A percentile compares a stretch with the other conserved stretches of the same genome.
These are phyloP conservation scores for Callipepla squamata DNA, from an alignment of 2,113 vertebrate species.

Conservation along the genomic window DNA sequence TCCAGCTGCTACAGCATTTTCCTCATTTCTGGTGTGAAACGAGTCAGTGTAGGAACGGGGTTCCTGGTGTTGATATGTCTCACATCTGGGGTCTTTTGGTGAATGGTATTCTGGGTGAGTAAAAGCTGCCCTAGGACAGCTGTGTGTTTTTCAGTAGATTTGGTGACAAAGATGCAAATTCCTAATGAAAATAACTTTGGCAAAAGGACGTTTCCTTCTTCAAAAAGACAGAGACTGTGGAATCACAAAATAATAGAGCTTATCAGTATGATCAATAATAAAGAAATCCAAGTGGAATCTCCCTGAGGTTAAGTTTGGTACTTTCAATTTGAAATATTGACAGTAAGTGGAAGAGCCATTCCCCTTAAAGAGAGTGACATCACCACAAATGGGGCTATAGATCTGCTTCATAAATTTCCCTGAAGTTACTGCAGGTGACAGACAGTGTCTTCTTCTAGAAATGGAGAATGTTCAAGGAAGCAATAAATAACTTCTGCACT, in stretches of 20 bases:
- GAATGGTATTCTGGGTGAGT: neutral
- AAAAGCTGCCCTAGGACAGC: neutral
- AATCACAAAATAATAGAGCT: neutral
- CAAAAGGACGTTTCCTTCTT: neutral
- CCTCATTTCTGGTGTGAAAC: conserved; percentile 38
- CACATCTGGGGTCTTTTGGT: neutral
- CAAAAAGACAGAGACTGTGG: neutral
- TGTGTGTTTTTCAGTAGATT: neutral
- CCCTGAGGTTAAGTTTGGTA: conserved; percentile 10
- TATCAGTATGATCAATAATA: neutral
- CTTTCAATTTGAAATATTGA: conserved; percentile 54
- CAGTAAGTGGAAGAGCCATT: conserved; percentile 49
- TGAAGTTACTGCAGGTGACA: conserved; percentile 49
- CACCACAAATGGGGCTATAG: conserved; percentile 55
- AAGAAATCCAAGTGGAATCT: conserved; percentile 15
- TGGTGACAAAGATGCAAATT: neutral
- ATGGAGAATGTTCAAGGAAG: conserved; percentile 8
- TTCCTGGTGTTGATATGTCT: neutral
- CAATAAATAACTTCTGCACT: conserved; percentile 31
- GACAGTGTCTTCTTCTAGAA: conserved; percentile 52
- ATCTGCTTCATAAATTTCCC: conserved; percentile 38
- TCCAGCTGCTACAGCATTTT: conserved; percentile 63
- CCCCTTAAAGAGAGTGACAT: conserved; percentile 55
- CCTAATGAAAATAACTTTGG: neutral
- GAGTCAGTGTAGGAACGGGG: neutral